Conservation (phyloP, 2,888 invertebrate genomes). For the Diploptera punctata region DNA sequence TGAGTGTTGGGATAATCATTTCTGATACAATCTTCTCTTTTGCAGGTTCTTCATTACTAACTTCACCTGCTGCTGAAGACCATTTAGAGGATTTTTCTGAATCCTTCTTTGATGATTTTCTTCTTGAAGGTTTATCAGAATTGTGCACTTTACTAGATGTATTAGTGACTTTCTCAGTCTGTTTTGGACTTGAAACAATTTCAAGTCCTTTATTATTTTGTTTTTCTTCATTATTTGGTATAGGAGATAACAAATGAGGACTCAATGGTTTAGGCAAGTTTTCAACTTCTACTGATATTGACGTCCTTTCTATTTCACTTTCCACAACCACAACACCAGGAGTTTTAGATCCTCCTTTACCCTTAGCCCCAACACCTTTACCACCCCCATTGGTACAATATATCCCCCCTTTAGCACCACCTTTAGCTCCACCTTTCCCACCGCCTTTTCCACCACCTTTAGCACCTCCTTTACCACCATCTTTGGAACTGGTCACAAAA, state of each 20-base stretch:
- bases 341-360: slow-evolving; percentile 47
- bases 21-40: background rate
- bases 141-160: background rate
- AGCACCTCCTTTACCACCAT: slow-evolving; percentile 47
- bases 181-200: background rate
- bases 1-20: slow-evolving; percentile 21
- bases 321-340: slow-evolving; percentile 77
- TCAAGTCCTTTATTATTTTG: background rate
- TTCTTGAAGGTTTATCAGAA: slow-evolving; percentile 6
- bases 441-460: slow-evolving; percentile 60
- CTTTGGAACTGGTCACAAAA: slow-evolving; percentile 58
- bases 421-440: slow-evolving; percentile 63
- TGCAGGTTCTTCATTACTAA: background rate
- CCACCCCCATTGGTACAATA: slow-evolving; percentile 58
- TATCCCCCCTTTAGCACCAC: slow-evolving; percentile 65
- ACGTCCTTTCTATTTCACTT: slow-evolving; percentile 58
- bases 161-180: background rate
- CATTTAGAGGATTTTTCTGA: background rate
- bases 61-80: background rate
- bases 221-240: slow-evolving; percentile 48
- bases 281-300: slow-evolving; percentile 46
- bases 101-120: slow-evolving; percentile 11
- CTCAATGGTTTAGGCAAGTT: slow-evolving; percentile 46
- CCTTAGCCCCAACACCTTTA: slow-evolving; percentile 70
- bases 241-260: slow-evolving; percentile 48